A percentile compares a stretch with the other conserved stretches of the same genome.
Evolutionary conservation across 92 coral and sea anemone genomes (phyloP).

Genomic region (Epizoanthus scotinus): DNA sequence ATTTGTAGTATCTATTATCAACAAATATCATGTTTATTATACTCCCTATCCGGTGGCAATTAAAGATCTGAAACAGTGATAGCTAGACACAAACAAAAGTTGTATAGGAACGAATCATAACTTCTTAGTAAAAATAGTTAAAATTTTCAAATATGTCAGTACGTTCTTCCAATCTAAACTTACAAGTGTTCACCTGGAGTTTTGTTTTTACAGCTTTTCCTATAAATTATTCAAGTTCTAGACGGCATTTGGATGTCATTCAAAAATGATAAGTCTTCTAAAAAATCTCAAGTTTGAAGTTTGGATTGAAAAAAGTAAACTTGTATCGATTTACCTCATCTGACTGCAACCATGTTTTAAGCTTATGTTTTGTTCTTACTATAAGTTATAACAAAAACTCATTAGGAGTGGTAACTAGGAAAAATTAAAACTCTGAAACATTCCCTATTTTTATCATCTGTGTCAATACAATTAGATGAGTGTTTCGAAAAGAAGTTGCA

Average conservation of each 20-base stretch:
- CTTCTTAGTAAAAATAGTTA: too few species aligned
- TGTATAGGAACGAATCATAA: too few species aligned
- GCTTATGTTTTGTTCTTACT: not conserved
- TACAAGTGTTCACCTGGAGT: too few species aligned
- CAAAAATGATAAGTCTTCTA: not conserved
- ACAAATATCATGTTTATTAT: too few species aligned
- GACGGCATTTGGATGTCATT: not conserved
- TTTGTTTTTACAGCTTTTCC: not conserved
- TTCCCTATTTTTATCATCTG: not conserved
- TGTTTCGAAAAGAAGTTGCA: not conserved
- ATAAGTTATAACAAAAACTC: not conserved
- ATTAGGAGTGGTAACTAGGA: not conserved
- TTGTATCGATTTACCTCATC: too few species aligned
- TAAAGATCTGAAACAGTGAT: too few species aligned
- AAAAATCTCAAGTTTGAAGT: not conserved
- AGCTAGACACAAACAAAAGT: too few species aligned
- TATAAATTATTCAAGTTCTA: not conserved
- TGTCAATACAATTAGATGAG: not conserved
- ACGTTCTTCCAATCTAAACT: too few species aligned
- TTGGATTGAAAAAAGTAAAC: not conserved
- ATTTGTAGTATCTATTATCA: too few species aligned
- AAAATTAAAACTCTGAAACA: not conserved
- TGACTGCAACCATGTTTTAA: not conserved
- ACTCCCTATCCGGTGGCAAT: too few species aligned
- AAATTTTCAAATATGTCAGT: too few species aligned